Evolutionary conservation across 2,888 invertebrate species (phyloP), one percentile per base, ranked within the genome.

Genomic region (Protonemura montana): DNA sequence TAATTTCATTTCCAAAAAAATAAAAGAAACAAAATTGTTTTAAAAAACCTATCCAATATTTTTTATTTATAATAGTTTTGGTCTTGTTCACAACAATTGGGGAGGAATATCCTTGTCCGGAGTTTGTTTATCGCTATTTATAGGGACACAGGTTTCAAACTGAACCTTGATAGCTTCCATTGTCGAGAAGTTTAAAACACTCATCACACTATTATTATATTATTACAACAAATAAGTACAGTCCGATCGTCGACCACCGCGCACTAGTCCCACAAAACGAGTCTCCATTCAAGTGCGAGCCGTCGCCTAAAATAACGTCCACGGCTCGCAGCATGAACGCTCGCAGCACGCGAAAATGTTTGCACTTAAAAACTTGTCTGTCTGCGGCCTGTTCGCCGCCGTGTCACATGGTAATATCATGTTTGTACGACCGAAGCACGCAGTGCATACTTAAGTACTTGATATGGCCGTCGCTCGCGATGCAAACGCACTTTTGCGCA

Each of bases 111-210:
- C 59, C 59, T 59, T 59, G 59, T 59, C 59, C 59, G 59, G 59
- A 59, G 59, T 21, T 10, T 59, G 35, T 59, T 59, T 59, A 59
- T 59, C 59, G 59, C 59, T 59, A 59, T 59, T 59, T 59, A 59
- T 59, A 59, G 59, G 59, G 59, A 59, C 59, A 59, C 59, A 21
- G 59, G 59, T 59, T 59, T 7, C 59, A 59, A 59, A 59, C 59
- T 21, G 59, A 59, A 59, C 59, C 59, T 10, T 59, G 59, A 59
- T 59, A 59, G 59, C 82, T 85, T 86, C 59, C 81, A 59, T 86
- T 87, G 86, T 85, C 82, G 87, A 87, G 83, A 85, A 87, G 87
- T 87, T 87, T 86, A 87, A 88, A 88, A 88, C 88, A 88, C 87
- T 86, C 88, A 87, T 81, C 81, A 81, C 88, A 87, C 81, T 86